phyloP scores from a whole-genome alignment of 1,140 invertebrate species.

The Glossosoma conforme region DNA sequence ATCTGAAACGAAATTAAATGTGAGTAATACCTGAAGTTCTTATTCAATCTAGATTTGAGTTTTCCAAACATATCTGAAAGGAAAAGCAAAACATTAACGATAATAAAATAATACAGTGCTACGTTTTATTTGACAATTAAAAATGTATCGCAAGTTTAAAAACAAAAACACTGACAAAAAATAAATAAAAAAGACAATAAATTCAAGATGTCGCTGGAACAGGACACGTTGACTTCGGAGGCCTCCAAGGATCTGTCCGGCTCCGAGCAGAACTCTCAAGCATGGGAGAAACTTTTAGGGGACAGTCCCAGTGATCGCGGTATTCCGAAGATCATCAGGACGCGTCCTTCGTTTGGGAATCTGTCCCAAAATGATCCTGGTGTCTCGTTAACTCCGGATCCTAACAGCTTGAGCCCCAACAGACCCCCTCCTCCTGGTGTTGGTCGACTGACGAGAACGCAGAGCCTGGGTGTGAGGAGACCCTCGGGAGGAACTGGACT shows the following conservation, averaged over 20 bases:
- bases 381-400: constrained; percentile 35
- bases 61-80: no score
- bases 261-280: constrained; percentile 42
- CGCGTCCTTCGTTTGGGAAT: constrained; percentile 43
- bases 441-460: constrained; percentile 41
- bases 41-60: no score
- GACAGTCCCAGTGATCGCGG: constrained; percentile 37
- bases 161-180: no score
- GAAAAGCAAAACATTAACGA: no score
- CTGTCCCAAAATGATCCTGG: constrained; percentile 37
- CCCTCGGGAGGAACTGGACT: constrained; percentile 44
- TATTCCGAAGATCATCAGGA: constrained; percentile 47
- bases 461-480: constrained; percentile 44
- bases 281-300: constrained; percentile 46
- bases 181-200: neutral
- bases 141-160: no score
- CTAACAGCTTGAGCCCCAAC: constrained; percentile 39
- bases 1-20: no score
- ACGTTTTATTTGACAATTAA: no score
- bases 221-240: constrained; percentile 24
- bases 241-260: constrained; percentile 44
- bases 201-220: constrained; percentile 23
- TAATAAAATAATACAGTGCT: no score
- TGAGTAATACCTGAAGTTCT: no score
- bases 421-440: constrained; percentile 25